Evolutionary conservation across 1,140 invertebrate genomes (phyloP).

Genomic region (Drosophila lacteicornis): DNA sequence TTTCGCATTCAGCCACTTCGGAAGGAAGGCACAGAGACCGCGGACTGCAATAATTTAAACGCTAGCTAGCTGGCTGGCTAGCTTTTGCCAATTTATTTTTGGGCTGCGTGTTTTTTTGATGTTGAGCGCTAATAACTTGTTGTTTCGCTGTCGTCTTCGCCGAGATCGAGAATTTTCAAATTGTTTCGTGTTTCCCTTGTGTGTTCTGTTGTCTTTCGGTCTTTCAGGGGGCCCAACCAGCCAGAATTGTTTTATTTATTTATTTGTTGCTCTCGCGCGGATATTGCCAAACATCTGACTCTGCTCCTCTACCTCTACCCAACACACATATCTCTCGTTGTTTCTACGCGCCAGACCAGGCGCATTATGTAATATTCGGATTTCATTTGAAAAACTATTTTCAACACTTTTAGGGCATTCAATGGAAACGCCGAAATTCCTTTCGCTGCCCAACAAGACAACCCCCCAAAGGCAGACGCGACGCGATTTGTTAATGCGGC

Average conservation of each 20-base stretch:
- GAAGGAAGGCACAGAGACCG: constrained; percentile 23
- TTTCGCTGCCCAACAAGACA: constrained; percentile 32
- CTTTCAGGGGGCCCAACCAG: constrained; percentile 13
- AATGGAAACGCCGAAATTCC: constrained; percentile 52
- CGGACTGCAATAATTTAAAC: constrained; percentile 49
- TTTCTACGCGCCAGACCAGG: constrained; percentile 6
- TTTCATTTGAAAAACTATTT: constrained; percentile 58
- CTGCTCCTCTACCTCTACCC: neutral
- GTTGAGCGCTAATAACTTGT: constrained; percentile 72
- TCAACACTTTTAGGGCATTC: constrained; percentile 68
- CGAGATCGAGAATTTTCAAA: constrained; percentile 55
- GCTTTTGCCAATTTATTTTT: constrained; percentile 71
- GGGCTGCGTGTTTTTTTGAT: constrained; percentile 60
- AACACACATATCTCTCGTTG: constrained; percentile 10
- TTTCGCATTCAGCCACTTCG: constrained; percentile 33
- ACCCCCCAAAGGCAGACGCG: constrained; percentile 8
- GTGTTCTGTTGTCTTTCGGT: constrained; percentile 30
- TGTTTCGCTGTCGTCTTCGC: constrained; percentile 52
- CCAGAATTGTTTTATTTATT: constrained; percentile 51
- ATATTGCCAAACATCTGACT: constrained; percentile 52
- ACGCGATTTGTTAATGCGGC: constrained; percentile 67
- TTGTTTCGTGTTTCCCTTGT: constrained; percentile 48
- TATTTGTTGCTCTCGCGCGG: constrained; percentile 52
- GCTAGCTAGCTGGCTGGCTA: constrained; percentile 33
- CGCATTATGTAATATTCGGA: constrained; percentile 71